These are phyloP conservation scores for Falco punctatus DNA, from an alignment of 2,113 vertebrate species.

Conservation along the genomic window DNA sequence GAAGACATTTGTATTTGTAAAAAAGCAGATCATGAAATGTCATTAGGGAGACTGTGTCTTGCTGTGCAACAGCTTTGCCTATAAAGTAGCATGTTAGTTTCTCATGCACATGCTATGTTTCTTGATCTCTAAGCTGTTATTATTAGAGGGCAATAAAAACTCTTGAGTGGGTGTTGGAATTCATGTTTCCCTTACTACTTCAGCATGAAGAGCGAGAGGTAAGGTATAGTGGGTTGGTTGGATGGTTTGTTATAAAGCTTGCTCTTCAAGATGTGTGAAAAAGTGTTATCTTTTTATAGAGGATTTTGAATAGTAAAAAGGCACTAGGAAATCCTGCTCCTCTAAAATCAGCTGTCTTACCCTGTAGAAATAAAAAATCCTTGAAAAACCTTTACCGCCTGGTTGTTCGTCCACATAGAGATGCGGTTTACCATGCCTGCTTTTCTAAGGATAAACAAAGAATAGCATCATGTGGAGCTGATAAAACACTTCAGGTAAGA, in stretches of 20 bases:
- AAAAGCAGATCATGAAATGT: not conserved
- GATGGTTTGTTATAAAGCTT: not conserved
- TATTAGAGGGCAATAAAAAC: not conserved
- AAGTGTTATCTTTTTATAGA: not conserved
- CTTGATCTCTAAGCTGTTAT: not conserved
- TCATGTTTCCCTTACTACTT: not conserved
- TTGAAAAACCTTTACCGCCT: constrained; percentile 87
- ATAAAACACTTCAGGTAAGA: constrained; percentile 89
- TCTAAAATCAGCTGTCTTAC: constrained; percentile 1
- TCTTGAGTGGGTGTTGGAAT: not conserved
- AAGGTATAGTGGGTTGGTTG: not conserved
- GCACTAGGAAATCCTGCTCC: not conserved
- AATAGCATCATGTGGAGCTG: constrained; percentile 92
- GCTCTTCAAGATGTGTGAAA: not conserved
- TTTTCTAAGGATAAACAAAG: constrained; percentile 90
- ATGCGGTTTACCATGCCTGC: constrained; percentile 89
- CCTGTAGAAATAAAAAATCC: constrained; percentile 85
- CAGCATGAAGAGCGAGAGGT: not conserved
- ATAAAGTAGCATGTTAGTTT: not conserved
- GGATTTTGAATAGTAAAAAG: not conserved
- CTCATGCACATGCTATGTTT: fast-evolving
- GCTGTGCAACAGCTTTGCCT: not conserved
- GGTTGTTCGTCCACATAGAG: constrained; percentile 91
- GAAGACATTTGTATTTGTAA: not conserved
- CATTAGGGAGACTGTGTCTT: not conserved